Evolutionary conservation across 2,113 vertebrate species (phyloP).

Genomic region (Seriola aureovittata): DNA sequence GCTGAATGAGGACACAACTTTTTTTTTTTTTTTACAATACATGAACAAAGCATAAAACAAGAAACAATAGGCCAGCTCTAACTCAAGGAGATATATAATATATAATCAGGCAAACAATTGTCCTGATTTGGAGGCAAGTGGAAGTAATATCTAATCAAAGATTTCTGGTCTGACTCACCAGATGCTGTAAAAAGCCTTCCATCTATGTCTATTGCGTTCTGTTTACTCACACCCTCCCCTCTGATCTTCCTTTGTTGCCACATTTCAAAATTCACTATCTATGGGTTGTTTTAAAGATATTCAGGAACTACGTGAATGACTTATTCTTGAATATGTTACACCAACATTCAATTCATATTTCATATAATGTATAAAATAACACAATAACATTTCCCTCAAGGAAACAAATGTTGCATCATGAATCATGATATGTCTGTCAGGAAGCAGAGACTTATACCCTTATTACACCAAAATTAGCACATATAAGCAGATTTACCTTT

Average conservation of each 20-base stretch:
- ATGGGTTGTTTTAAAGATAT: not conserved
- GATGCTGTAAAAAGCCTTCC: constrained; percentile 7
- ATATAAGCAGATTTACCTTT: no score
- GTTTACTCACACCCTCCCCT: not conserved
- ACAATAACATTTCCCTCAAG: constrained; percentile 1
- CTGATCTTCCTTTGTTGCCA: not conserved
- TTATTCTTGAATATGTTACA: not conserved
- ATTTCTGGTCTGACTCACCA: constrained; percentile 10
- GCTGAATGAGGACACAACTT: constrained; percentile 3
- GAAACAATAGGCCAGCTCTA: not conserved
- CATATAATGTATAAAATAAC: not conserved
- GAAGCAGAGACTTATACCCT: constrained; percentile 2
- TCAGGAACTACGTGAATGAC: not conserved
- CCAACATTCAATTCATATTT: not conserved
- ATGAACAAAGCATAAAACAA: not conserved
- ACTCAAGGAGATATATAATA: not conserved
- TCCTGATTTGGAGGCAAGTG: not conserved
- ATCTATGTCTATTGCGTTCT: not conserved
- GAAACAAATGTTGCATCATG: not conserved
- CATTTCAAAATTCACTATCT: not conserved
- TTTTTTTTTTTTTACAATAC: not conserved
- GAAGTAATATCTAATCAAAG: constrained; percentile 38
- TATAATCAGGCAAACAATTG: not conserved
- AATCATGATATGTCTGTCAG: not conserved
- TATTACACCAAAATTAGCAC: no score